Conservation (phyloP, 2,113 vertebrate genomes). For the Phainopepla nitens region DNA sequence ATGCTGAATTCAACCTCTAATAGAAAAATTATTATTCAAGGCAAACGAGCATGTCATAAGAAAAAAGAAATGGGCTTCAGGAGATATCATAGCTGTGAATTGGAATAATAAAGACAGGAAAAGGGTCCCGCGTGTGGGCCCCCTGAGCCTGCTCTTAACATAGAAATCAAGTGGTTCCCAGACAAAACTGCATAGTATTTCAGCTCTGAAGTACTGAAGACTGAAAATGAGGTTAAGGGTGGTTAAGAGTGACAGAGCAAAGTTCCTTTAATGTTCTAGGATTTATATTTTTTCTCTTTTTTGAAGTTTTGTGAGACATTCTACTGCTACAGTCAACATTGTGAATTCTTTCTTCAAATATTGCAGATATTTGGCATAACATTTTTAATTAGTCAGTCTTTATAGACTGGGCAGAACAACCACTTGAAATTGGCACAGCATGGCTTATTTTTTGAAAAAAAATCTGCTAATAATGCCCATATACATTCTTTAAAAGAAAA, state of each 20-base stretch:
- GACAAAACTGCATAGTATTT: neutral
- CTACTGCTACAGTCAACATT: neutral
- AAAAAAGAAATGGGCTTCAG: neutral
- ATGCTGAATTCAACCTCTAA: neutral
- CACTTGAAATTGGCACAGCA: neutral
- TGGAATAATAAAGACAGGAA: neutral
- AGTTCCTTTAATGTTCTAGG: neutral
- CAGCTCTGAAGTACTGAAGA: neutral
- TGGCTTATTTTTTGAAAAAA: neutral
- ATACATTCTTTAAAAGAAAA: neutral
- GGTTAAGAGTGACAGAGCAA: neutral
- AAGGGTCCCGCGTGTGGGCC: accelerated
- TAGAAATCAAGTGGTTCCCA: neutral
- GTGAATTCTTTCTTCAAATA: neutral
- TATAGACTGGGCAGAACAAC: neutral
- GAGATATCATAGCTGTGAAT: neutral
- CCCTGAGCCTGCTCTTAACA: neutral
- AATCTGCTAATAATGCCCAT: neutral
- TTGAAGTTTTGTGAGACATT: neutral
- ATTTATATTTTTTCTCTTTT: neutral
- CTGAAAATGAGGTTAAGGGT: neutral
- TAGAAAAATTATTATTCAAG: neutral
- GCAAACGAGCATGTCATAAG: neutral
- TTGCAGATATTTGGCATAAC: neutral
- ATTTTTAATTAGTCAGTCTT: neutral